Evolutionary conservation across 2,797 vertebrate species (phyloP).

Genomic region (Microctenopoma steveboyesi): DNA sequence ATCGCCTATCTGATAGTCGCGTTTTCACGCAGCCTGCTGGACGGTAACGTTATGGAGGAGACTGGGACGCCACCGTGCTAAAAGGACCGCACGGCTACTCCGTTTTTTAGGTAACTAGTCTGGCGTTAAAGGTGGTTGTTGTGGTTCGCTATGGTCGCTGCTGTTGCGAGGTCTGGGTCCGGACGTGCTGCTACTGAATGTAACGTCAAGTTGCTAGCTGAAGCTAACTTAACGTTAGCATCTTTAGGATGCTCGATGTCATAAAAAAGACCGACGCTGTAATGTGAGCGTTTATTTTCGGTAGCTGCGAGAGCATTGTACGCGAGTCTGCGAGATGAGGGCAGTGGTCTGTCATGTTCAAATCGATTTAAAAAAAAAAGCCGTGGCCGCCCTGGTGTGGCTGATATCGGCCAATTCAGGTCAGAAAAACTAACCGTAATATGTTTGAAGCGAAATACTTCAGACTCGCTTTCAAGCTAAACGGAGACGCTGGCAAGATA

Average conservation of each 20-base stretch:
- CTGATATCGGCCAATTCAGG: conserved; percentile 25
- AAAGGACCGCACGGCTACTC: conserved; percentile 40
- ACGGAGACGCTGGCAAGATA: neutral
- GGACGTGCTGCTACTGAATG: conserved; percentile 14
- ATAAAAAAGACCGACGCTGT: neutral
- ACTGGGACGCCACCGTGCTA: conserved; percentile 59
- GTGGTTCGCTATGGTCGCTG: conserved; percentile 10
- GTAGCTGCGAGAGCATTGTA: neutral
- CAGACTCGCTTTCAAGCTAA: neutral
- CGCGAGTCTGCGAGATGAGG: neutral
- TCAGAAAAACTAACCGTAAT: conserved; percentile 25
- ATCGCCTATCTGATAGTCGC: conserved; percentile 51
- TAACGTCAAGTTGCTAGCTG: conserved; percentile 55
- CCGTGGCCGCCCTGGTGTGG: conserved; percentile 5
- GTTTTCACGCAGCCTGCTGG: conserved; percentile 53
- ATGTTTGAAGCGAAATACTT: neutral
- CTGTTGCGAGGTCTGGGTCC: conserved; percentile 34
- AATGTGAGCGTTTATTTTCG: neutral
- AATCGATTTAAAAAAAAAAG: conserved; percentile 8
- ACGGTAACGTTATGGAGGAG: conserved; percentile 64
- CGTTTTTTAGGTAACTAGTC: conserved; percentile 59
- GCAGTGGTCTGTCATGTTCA: neutral
- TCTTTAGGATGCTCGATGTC: conserved; percentile 20
- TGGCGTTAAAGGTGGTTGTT: neutral
- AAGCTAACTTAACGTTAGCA: conserved; percentile 64